Evolutionary conservation across 2,113 vertebrate genomes (phyloP).

Genomic region (Setophaga coronata): DNA sequence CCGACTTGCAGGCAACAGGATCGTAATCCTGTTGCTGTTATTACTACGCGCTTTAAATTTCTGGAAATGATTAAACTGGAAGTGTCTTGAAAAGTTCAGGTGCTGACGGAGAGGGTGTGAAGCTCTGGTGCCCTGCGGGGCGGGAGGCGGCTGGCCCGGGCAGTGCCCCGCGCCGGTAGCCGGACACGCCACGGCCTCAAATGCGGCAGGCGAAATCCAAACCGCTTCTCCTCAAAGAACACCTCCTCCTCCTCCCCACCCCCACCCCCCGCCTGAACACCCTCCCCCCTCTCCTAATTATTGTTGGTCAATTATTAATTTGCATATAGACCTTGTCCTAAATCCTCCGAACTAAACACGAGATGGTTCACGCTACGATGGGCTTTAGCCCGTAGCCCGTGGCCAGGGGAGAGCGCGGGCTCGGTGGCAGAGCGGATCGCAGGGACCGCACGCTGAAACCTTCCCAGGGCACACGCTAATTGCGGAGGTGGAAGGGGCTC

Average conservation of each 20-base stretch:
- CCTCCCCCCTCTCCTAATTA: constrained; percentile 30
- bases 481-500: neutral
- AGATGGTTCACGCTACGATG: constrained; percentile 43
- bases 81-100: neutral
- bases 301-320: constrained; percentile 60
- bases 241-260: neutral
- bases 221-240: neutral
- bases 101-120: neutral
- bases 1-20: neutral
- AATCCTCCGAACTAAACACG: neutral
- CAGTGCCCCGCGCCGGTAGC: neutral
- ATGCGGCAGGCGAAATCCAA: neutral
- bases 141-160: neutral
- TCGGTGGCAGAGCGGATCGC: neutral
- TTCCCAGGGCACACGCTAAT: neutral
- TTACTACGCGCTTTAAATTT: neutral
- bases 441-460: neutral
- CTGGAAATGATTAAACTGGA: neutral
- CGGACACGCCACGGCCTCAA: neutral
- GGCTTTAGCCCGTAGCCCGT: constrained; percentile 42
- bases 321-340: constrained; percentile 37
- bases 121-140: neutral
- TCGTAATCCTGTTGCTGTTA: neutral
- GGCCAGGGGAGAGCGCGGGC: neutral
- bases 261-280: neutral